Evolutionary conservation across 1,140 invertebrate genomes (phyloP), one percentile per base, ranked within the genome.

Genomic region (Halictus rubicundus): DNA sequence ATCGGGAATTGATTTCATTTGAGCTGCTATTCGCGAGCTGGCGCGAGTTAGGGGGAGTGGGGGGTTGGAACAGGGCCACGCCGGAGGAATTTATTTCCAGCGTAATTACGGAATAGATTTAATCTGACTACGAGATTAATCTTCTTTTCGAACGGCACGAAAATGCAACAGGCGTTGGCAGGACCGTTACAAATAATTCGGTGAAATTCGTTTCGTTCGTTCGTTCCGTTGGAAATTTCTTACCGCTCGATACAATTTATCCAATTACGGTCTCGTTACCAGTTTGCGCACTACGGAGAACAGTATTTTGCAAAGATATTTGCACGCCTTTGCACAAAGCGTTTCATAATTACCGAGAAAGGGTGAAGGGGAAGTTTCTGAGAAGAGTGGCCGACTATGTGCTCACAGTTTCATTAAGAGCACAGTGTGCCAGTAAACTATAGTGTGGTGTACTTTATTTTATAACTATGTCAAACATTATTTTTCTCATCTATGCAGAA

Each of bases 61-160:
- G 52, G 21, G 8, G 21, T 1, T n/a, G 54, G 5, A n/a, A 21
- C 49, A 19, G 16, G 49, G 49, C 16, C n/a, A n/a, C 21, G 19
- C 16, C 49, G 21, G 60, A 16, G 46, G 59, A 57, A 79, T 79
- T 74, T 79, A 73, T 79, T 74, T 66, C 63, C 70, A 25, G 16
- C 60, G 61, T 79, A 79, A 73, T 79, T 79, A 66, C 77, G 39
- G 27, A 37, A 66, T 66, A 73, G 70, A 73, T 79, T 79, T 79
- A 79, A 79, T 79, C 63, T 60, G 63, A 66, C 61, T 74, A 64
- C 77, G 37, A 63, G 70, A 79, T 79, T 79, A 79, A 79, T 79
- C 61, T 79, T 79, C 77, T 64, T 79, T 79, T 60, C 27, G 49
- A 65, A 73, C 68, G 60, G 46, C n/a, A 49, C 72, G 70, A 49